phyloP scores from a whole-genome alignment of 1,140 invertebrate species.

The Drosophila seguyi region DNA sequence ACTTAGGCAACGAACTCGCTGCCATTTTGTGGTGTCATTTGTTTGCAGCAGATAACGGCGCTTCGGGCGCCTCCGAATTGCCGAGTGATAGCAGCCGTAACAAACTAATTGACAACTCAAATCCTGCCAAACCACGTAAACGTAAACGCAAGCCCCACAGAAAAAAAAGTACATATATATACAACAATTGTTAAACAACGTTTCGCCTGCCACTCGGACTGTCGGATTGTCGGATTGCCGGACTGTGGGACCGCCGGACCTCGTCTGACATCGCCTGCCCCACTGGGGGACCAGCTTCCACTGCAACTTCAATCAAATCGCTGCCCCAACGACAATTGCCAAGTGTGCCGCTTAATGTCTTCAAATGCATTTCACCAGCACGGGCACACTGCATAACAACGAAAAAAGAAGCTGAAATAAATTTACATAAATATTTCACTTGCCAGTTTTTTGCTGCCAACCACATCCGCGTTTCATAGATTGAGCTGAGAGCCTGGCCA shows the following conservation, averaged over 20 bases:
- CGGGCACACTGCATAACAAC: conserved; percentile 32
- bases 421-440: conserved; percentile 83
- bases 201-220: conserved; percentile 57
- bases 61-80: conserved; percentile 60
- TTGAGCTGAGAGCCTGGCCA: conserved; percentile 59
- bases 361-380: conserved; percentile 73
- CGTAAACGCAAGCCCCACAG: neutral
- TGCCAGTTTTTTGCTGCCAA: conserved; percentile 68
- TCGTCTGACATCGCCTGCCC: conserved; percentile 21
- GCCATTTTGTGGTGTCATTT: conserved; percentile 58
- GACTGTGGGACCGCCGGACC: conserved; percentile 15
- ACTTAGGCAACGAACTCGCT: conserved; percentile 82
- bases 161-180: conserved; percentile 10
- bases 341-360: conserved; percentile 82
- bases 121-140: conserved; percentile 69
- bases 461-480: conserved; percentile 75
- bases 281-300: conserved; percentile 41
- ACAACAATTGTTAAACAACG: conserved; percentile 72
- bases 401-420: conserved; percentile 71
- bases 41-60: conserved; percentile 72
- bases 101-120: conserved; percentile 83
- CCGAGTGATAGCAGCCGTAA: conserved; percentile 70
- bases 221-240: conserved; percentile 36
- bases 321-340: conserved; percentile 78
- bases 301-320: conserved; percentile 75